Evolutionary conservation across 1,140 invertebrate genomes (phyloP), one percentile per base, ranked within the genome.

Genomic region (Asbolus verrucosus): DNA sequence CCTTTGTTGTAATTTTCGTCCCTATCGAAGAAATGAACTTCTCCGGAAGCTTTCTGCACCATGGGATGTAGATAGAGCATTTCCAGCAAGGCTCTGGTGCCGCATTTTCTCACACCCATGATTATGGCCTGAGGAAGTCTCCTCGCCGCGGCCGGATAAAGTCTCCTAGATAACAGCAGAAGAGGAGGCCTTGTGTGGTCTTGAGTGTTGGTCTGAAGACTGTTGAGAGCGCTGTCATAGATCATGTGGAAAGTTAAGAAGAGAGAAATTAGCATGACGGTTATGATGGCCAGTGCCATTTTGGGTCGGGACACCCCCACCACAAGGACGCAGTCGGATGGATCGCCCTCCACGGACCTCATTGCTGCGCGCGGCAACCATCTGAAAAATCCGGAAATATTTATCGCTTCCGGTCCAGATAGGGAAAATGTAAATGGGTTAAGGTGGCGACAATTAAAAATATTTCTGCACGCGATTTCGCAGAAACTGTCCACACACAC

Each of bases 21-120:
- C 1, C 92, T 85, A 82, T 97, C 95, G 83, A 97, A 97, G 84
- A 97, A 97, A 81, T 97, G 95, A 2, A 96, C 92, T 82, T 97
- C 95, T 9, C 94, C 92, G 6, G 93, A 92, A 2, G 94, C 94
- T 78, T 96, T 96, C 81, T 95, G 94, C 24, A 98, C 91, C 83
- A 93, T 88, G 6, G 95, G 94, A 83, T 98, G 96, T 5, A 97
- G 85, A 78, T 94, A 94, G 16, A 98, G 86, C 92, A 97, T 97
- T 83, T 98, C 96, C 18, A 98, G 87, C 0, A 98, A 84, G 1
- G 96, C 96, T 30, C 95, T 83, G 0, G 96, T 98, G 16, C 96
- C 96, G 78, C 95, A 95, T 82, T 98, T 98, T 71, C 96, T 87
- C 21, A 96, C 95, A 30, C 96, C 80, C 74, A 98, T 92, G 75